A percentile compares a stretch with the other conserved stretches of the same genome.
Conservation (phyloP, 2,113 vertebrate genomes). For the Penelope pileata region DNA sequence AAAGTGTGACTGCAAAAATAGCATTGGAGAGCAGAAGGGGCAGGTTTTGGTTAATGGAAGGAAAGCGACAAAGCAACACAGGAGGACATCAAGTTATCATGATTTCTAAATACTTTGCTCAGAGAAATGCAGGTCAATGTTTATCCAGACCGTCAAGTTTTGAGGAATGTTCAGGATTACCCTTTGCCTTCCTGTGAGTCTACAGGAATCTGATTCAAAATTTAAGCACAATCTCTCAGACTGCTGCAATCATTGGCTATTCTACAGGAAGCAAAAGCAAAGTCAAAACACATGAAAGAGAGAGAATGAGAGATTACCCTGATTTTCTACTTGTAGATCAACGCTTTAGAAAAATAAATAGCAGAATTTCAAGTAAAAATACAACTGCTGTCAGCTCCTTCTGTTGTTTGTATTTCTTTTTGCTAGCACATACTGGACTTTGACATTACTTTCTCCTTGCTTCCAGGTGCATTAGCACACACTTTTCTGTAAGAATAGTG, state of each 20-base stretch:
- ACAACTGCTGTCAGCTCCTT: background rate
- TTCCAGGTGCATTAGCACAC: conserved; percentile 1
- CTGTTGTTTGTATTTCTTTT: conserved; percentile 19
- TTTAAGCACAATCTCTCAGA: background rate
- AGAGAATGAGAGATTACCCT: background rate
- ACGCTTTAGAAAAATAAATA: conserved; percentile 35
- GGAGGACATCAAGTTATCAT: background rate
- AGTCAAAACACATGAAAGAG: conserved; percentile 6
- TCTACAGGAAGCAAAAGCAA: conserved; percentile 18
- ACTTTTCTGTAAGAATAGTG: conserved; percentile 25
- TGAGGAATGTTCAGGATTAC: background rate
- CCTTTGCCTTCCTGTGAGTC: background rate
- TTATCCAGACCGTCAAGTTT: background rate
- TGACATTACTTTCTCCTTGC: conserved; percentile 10
- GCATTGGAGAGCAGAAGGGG: background rate
- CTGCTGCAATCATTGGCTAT: background rate
- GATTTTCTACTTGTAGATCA: background rate
- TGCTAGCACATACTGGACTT: background rate
- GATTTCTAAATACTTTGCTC: background rate
- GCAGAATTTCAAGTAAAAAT: background rate
- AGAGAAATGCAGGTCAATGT: background rate
- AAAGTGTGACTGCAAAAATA: background rate
- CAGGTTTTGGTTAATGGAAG: background rate
- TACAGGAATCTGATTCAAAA: background rate
- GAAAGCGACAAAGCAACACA: background rate